phyloP scores from a whole-genome alignment of 2,113 vertebrate species.

The Nansenia antarctica region DNA sequence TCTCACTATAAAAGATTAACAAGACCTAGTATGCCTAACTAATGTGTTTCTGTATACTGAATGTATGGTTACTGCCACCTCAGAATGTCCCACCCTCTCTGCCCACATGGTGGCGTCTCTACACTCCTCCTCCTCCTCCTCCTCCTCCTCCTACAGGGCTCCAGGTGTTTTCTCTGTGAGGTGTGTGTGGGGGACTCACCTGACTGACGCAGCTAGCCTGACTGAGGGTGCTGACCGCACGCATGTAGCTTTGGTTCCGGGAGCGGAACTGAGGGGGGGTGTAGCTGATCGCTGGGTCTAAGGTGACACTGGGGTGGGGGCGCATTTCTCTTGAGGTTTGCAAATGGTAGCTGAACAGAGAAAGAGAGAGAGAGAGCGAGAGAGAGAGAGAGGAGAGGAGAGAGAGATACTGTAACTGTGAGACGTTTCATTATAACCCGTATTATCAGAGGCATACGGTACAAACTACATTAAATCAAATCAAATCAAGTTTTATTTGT shows the following conservation, averaged over 20 bases:
- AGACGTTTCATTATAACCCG: conserved; percentile 9
- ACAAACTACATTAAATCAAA: too few species aligned
- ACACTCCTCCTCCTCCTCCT: not conserved
- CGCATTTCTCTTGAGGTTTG: conserved; percentile 90
- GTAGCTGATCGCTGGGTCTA: conserved; percentile 91
- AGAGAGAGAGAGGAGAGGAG: conserved; percentile 33
- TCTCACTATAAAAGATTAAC: not conserved
- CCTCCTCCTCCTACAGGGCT: conserved; percentile 8
- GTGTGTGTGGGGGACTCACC: conserved; percentile 77
- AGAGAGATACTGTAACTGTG: not conserved
- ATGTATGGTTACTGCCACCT: not conserved
- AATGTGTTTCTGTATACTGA: not conserved
- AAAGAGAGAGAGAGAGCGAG: too few species aligned
- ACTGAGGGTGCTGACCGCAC: conserved; percentile 98
- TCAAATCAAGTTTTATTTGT: too few species aligned
- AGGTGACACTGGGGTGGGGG: conserved; percentile 83
- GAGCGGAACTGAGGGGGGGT: conserved; percentile 97
- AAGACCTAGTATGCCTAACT: not conserved
- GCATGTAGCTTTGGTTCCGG: conserved; percentile 99
- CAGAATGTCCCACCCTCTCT: not conserved
- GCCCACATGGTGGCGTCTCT: not conserved
- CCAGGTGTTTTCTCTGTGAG: conserved; percentile 22
- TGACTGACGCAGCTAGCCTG: conserved; percentile 99
- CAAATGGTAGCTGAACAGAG: conserved; percentile 89
- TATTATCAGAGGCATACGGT: too few species aligned